Percentiles rank a stretch among this genome's conserved stretches.
These are phyloP conservation scores for western clawed frog (Xenopus tropicalis) DNA, from an alignment of 2,113 vertebrate genomes.

Conservation along the genomic window DNA sequence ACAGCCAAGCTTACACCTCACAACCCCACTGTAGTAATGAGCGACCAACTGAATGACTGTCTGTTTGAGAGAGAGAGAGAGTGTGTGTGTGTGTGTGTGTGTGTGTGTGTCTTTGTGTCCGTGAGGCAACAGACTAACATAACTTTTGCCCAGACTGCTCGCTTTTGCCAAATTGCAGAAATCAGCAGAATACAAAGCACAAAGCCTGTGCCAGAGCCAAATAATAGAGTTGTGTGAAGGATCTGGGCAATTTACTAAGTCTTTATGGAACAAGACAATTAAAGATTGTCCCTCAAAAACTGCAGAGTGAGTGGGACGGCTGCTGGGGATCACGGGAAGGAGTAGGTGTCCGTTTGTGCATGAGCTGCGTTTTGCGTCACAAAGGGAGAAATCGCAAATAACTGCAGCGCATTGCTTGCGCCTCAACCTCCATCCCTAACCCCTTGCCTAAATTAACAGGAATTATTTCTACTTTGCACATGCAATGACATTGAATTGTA, in stretches of 20 bases:
- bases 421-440: neutral
- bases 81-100: neutral
- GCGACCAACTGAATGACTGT: neutral
- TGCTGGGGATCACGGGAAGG: constrained; percentile 47
- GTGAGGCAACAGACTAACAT: neutral
- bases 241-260: neutral
- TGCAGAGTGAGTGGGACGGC: neutral
- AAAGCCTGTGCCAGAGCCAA: constrained; percentile 1
- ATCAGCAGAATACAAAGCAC: no score
- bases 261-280: neutral
- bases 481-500: constrained; percentile 39
- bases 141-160: neutral
- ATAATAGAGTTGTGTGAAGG: neutral
- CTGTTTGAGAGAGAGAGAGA: no score
- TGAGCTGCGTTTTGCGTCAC: constrained; percentile 48
- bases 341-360: constrained; percentile 47
- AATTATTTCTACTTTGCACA: constrained; percentile 33
- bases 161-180: neutral
- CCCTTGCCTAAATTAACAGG: constrained; percentile 38
- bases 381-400: constrained; percentile 50
- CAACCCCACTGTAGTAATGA: constrained; percentile 22
- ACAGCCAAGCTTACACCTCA: constrained; percentile 51
- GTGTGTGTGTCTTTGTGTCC: neutral
- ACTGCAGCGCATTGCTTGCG: constrained; percentile 38
- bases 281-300: neutral